These are phyloP conservation scores for Bettongia penicillata DNA, from an alignment of 2,113 vertebrate species.

Conservation along the genomic window DNA sequence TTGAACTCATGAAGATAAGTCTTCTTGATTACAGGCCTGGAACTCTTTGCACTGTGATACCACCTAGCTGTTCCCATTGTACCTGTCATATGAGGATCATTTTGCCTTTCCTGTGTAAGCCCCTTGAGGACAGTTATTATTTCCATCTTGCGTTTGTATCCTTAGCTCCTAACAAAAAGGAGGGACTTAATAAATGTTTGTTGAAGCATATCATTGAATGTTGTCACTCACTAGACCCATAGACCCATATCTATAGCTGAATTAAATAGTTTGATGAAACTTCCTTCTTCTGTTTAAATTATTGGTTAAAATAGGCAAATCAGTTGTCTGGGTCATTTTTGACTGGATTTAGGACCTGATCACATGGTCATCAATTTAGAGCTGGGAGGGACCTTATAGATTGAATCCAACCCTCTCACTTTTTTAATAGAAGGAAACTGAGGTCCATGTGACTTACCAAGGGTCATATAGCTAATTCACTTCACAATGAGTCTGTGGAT, in stretches of 20 bases:
- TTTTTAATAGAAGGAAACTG: background rate
- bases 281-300: background rate
- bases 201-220: background rate
- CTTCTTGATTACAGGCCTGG: background rate
- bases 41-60: background rate
- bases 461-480: background rate
- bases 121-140: background rate
- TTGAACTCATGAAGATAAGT: background rate
- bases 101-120: background rate
- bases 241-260: background rate
- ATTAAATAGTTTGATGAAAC: background rate
- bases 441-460: background rate
- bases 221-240: background rate
- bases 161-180: background rate
- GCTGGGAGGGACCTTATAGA: background rate
- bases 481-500: background rate
- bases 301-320: background rate
- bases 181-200: background rate
- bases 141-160: background rate
- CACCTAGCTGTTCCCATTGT: background rate
- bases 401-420: background rate
- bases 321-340: background rate
- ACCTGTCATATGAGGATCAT: background rate
- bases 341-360: background rate
- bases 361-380: background rate